Evolutionary conservation across 2,797 vertebrate genomes (phyloP).

Genomic region (Synanceia verrucosa): DNA sequence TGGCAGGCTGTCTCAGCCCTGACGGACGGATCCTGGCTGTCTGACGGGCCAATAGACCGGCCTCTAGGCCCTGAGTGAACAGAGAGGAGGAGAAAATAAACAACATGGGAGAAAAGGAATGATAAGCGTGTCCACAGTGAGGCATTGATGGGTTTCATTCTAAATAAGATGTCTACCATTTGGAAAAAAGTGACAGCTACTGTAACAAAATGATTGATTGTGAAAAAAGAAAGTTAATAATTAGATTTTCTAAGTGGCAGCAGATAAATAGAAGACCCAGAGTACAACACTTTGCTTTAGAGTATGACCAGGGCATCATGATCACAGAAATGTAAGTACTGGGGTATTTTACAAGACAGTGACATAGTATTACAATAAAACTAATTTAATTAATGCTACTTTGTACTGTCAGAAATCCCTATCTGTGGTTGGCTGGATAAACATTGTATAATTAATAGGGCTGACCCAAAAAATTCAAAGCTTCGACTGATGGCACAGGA

Average conservation of each 20-base stretch:
- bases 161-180: slow-evolving; percentile 56
- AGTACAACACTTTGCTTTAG: not conserved
- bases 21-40: slow-evolving; percentile 50
- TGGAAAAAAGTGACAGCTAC: slow-evolving; percentile 45
- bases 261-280: slow-evolving; percentile 26
- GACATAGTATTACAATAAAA: not conserved
- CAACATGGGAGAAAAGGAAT: slow-evolving; percentile 19
- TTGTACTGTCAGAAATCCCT: not conserved
- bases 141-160: slow-evolving; percentile 48
- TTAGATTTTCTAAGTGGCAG: slow-evolving; percentile 40
- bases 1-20: slow-evolving; percentile 62
- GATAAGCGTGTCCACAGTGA: slow-evolving; percentile 26
- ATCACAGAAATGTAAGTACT: slow-evolving; percentile 13
- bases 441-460: slow-evolving; percentile 7
- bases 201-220: slow-evolving; percentile 53
- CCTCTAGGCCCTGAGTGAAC: slow-evolving; percentile 41
- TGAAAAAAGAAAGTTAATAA: slow-evolving; percentile 50
- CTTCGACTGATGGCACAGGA: too few species aligned
- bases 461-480: too few species aligned
- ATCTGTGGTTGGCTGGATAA: slow-evolving; percentile 11
- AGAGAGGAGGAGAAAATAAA: slow-evolving; percentile 37
- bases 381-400: not conserved
- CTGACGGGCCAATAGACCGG: slow-evolving; percentile 51
- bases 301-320: slow-evolving; percentile 1
- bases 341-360: not conserved